Base-by-base conservation (phyloP, 2,113 vertebrate genomes). In the Leptosomus discolor region DNA sequence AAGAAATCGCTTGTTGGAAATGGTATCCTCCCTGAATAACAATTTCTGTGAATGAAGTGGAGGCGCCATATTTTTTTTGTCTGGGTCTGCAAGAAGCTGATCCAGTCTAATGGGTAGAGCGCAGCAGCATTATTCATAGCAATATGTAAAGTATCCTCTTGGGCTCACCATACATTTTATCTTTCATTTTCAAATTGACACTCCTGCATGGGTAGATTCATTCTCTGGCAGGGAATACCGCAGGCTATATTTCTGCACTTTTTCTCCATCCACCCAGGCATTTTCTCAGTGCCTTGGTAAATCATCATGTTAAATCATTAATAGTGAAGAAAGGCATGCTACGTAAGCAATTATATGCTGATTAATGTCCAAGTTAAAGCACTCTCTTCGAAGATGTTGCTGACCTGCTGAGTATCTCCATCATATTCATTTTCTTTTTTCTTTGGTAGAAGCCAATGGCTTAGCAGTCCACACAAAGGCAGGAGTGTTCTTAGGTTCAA, bases 151-250 rank as follows among this genome's bases (percentile, higher is more conserved):
- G 80, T 78, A 91, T 84, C 61, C 92, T 97, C 92, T 85, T 95
- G 91, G 96, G 91, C 74, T 88, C 84, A 8, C 71, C 70, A 24
- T 93, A 64, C 90, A 74, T 96, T 96, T 96, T 95, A 95, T 92
- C 93, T 95, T 96, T 96, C 92, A 95, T 97, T 96, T 95, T 96
- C 92, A 95, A 73, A 96, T 90, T 97, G 95, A 97, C 92, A 90
- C 57, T 97, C 76, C 45, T 91, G 89, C 89, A 91, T 30, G 92
- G 89, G 53, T 36, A 91, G 92, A 97, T 96, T 96, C 92, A 95
- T 97, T 95, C 48, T 91, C 92, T 94, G 92, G 32, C 87, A 91
- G 91, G 54, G 86, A 94, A 90, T 85, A 95, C 96, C 93, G 95
- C 86, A 64, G 95, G 97, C 94, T 92, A 61, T 97, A 97, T 94